A percentile compares a stretch with the other conserved stretches of the same genome.
These are phyloP conservation scores for Leistus spinibarbis DNA, from an alignment of 2,888 invertebrate species.

Conservation along the genomic window DNA sequence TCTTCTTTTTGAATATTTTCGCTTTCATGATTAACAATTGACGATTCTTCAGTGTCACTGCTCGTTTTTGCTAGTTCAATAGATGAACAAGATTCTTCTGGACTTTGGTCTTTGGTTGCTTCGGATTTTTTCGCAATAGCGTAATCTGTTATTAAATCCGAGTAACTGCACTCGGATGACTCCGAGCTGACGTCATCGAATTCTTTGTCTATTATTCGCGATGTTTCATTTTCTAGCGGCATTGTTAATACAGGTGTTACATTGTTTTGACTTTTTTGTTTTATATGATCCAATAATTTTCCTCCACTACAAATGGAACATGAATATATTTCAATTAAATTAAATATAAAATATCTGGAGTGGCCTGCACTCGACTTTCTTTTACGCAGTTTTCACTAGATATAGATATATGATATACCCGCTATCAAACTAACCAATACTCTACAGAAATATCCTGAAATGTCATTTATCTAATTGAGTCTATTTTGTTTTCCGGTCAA, in stretches of 20 bases:
- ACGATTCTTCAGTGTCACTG: constrained; percentile 20
- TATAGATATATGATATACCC: no score
- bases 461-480: no score
- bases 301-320: constrained; percentile 55
- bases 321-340: no score
- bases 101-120: neutral
- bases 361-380: no score
- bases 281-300: constrained; percentile 56
- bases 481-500: no score
- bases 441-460: no score
- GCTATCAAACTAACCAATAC: no score
- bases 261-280: constrained; percentile 47
- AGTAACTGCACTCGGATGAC: constrained; percentile 54
- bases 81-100: constrained; percentile 13
- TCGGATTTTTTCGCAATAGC: constrained; percentile 44
- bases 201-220: constrained; percentile 18
- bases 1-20: constrained; percentile 6
- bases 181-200: constrained; percentile 37
- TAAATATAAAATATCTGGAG: no score
- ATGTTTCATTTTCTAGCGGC: constrained; percentile 25
- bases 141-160: constrained; percentile 55
- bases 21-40: constrained; percentile 9
- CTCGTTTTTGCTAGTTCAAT: constrained; percentile 13
- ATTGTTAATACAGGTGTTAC: constrained; percentile 1
- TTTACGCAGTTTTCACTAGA: no score